Percentiles rank a stretch among this genome's conserved stretches.
phyloP scores from a whole-genome alignment of 2,113 vertebrate genomes.

The Ornithorhynchus anatinus region DNA sequence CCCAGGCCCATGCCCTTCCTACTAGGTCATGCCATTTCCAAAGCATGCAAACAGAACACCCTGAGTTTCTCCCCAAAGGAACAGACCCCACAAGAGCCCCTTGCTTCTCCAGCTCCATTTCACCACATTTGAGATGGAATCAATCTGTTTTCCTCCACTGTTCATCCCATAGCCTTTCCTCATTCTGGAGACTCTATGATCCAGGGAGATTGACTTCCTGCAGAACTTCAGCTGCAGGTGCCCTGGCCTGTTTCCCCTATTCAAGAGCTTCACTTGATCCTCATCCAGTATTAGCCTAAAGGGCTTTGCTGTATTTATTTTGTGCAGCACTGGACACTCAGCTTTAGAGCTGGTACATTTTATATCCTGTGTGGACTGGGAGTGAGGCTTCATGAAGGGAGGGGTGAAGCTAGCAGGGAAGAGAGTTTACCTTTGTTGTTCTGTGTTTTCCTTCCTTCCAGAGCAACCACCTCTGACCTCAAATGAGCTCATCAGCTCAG shows the following conservation, averaged over 20 bases:
- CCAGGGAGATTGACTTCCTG: no score
- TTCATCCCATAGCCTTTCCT: no score
- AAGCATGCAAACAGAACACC: no score
- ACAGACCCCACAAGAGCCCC: no score
- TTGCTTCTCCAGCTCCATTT: no score
- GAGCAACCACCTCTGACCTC: constrained; percentile 23
- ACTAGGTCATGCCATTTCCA: no score
- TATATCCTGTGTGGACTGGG: not conserved
- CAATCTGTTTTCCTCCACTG: no score
- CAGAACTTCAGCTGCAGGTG: not conserved
- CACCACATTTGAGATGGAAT: not conserved
- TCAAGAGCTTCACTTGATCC: rapidly evolving
- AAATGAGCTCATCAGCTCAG: constrained; percentile 38
- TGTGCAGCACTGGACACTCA: not conserved
- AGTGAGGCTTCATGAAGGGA: not conserved
- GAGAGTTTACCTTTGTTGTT: not conserved
- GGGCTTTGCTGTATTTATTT: not conserved
- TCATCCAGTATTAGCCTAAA: not conserved
- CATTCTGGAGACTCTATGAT: no score
- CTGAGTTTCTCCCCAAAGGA: no score
- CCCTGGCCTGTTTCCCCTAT: not conserved
- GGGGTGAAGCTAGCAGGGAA: not conserved
- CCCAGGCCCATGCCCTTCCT: no score
- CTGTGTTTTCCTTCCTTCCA: constrained; percentile 26
- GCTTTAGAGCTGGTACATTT: not conserved